Percentiles rank a stretch among this genome's conserved stretches.
Conservation (phyloP, 2,113 vertebrate species). For the Propithecus coquereli region DNA sequence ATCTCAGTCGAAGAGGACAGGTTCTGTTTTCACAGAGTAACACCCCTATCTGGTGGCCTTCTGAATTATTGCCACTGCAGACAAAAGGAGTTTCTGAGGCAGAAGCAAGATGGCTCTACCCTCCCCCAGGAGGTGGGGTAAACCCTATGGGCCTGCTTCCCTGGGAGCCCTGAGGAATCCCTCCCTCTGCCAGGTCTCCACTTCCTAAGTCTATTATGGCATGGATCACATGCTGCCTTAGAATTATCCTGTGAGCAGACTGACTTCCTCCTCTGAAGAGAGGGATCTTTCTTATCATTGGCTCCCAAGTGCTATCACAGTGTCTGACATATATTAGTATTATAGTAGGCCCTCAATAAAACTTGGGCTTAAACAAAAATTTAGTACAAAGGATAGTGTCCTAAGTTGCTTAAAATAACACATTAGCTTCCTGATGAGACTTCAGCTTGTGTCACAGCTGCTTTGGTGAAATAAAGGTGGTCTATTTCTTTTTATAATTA, state of each 20-base stretch:
- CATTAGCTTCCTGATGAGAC: background rate
- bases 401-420: background rate
- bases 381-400: background rate
- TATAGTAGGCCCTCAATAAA: background rate
- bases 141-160: background rate
- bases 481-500: conserved; percentile 4
- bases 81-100: background rate
- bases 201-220: background rate
- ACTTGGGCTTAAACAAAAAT: background rate
- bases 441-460: background rate
- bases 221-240: background rate
- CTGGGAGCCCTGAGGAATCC: background rate
- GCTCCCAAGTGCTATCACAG: background rate
- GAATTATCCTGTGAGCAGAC: background rate
- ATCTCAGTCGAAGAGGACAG: background rate
- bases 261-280: background rate
- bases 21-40: background rate
- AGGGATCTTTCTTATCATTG: background rate
- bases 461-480: conserved; percentile 13
- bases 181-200: background rate
- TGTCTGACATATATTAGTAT: background rate
- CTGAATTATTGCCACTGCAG: background rate
- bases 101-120: background rate
- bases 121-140: background rate
- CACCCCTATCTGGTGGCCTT: background rate